These are phyloP conservation scores for Colletes collaris DNA, from an alignment of 2,888 invertebrate species.

Conservation along the genomic window DNA sequence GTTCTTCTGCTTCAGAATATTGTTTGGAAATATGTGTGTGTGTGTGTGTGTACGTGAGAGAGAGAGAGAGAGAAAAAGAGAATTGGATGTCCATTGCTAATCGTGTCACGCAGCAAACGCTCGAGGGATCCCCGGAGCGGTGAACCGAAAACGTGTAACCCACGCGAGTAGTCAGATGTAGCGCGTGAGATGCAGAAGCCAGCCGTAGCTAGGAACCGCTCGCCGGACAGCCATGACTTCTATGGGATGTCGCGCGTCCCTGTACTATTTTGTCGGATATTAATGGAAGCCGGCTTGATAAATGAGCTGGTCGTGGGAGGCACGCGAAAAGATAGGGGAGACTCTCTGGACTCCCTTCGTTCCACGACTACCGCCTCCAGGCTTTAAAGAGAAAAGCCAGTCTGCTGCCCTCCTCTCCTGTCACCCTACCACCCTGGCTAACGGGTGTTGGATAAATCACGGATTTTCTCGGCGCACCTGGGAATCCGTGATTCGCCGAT, in stretches of 20 bases:
- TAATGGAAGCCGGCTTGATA: conserved; percentile 75
- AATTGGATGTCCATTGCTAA: conserved; percentile 35
- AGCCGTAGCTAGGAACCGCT: conserved; percentile 11
- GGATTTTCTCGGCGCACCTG: not conserved
- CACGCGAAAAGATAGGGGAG: conserved; percentile 69
- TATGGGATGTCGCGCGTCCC: conserved; percentile 72
- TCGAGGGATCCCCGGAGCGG: conserved; percentile 24
- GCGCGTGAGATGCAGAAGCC: conserved; percentile 13
- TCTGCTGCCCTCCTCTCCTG: conserved; percentile 25
- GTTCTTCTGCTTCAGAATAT: not conserved
- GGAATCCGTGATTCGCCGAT: not conserved
- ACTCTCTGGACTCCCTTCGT: conserved; percentile 47
- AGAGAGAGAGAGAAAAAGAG: not conserved
- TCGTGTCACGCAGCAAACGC: conserved; percentile 41
- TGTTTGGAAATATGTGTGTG: conserved; percentile 2
- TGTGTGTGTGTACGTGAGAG: not conserved
- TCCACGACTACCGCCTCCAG: conserved; percentile 56
- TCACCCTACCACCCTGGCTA: not conserved
- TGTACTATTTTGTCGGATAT: conserved; percentile 76
- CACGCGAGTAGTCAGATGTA: not conserved
- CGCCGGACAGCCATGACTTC: conserved; percentile 65
- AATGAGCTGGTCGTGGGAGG: conserved; percentile 71
- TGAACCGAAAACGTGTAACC: conserved; percentile 44
- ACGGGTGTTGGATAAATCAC: conserved; percentile 22
- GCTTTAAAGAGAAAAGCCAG: conserved; percentile 67